Percentiles rank a stretch among this genome's conserved stretches.
Evolutionary conservation across 1,140 invertebrate species (phyloP).

Genomic region (Rhyacophila brunnea): DNA sequence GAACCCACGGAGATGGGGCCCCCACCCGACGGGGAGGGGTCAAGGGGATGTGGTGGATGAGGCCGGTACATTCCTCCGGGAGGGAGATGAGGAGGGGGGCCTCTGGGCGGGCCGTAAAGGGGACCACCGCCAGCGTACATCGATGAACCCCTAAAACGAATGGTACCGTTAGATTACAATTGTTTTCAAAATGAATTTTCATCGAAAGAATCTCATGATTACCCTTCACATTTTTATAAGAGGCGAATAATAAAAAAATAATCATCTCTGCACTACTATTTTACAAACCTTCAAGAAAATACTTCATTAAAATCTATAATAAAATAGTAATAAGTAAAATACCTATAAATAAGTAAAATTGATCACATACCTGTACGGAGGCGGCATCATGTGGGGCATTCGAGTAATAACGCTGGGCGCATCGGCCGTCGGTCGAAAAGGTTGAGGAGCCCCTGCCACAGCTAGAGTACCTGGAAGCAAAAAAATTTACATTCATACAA

Average conservation of each 20-base stretch:
- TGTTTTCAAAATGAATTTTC: no score
- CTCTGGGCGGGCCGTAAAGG: conserved; percentile 30
- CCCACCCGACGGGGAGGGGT: conserved; percentile 55
- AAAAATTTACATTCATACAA: conserved; percentile 3
- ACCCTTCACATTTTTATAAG: no score
- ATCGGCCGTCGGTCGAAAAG: conserved; percentile 51
- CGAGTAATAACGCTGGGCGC: conserved; percentile 63
- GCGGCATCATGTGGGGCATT: conserved; percentile 63
- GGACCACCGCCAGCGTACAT: conserved; percentile 37
- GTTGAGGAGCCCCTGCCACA: conserved; percentile 51
- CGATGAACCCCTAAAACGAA: conserved; percentile 44
- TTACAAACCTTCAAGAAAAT: no score
- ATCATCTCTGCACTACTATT: no score
- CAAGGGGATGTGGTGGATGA: conserved; percentile 50
- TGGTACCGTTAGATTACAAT: no score
- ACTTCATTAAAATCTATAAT: no score
- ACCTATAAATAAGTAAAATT: no score
- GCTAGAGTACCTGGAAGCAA: conserved; percentile 43
- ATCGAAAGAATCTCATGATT: no score
- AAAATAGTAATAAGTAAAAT: no score
- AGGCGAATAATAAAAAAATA: no score
- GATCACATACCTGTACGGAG: conserved; percentile 46
- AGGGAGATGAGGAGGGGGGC: conserved; percentile 20
- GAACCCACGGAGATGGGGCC: conserved; percentile 44
- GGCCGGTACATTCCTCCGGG: conserved; percentile 45